phyloP scores from a whole-genome alignment of 2,888 invertebrate species.

The Ennomos erosarius region DNA sequence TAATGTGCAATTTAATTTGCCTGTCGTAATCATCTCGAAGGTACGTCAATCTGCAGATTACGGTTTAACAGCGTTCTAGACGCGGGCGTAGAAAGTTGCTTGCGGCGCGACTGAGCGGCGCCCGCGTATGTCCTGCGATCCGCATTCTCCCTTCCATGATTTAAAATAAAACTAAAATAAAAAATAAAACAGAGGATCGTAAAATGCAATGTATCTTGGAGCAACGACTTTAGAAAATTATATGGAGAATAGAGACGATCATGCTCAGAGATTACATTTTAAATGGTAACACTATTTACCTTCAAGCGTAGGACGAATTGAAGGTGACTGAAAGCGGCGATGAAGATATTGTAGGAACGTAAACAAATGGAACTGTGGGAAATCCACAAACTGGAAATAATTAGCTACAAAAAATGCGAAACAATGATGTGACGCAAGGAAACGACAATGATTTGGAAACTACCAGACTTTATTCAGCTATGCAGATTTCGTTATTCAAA shows the following conservation, averaged over 20 bases:
- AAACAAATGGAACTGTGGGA: constrained; percentile 31
- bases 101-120: constrained; percentile 82
- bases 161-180: constrained; percentile 71
- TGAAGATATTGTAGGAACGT: constrained; percentile 18
- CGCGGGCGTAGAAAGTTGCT: constrained; percentile 83
- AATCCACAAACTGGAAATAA: constrained; percentile 31
- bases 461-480: constrained; percentile 29
- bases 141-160: constrained; percentile 77
- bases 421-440: constrained; percentile 36
- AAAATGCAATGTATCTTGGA: constrained; percentile 68
- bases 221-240: constrained; percentile 59
- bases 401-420: constrained; percentile 22
- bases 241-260: constrained; percentile 60
- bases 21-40: constrained; percentile 76
- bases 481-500: constrained; percentile 18
- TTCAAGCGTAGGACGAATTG: constrained; percentile 9
- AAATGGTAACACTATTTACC: constrained; percentile 12
- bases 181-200: constrained; percentile 65
- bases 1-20: constrained; percentile 78
- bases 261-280: constrained; percentile 6
- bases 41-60: constrained; percentile 83
- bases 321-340: constrained; percentile 17
- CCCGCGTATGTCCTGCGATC: constrained; percentile 80
- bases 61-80: constrained; percentile 83
- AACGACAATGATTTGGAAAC: constrained; percentile 31